Percentiles rank a stretch among this genome's conserved stretches.
Conservation (phyloP, 2,888 invertebrate species). For the Tuberolachnus salignus region DNA sequence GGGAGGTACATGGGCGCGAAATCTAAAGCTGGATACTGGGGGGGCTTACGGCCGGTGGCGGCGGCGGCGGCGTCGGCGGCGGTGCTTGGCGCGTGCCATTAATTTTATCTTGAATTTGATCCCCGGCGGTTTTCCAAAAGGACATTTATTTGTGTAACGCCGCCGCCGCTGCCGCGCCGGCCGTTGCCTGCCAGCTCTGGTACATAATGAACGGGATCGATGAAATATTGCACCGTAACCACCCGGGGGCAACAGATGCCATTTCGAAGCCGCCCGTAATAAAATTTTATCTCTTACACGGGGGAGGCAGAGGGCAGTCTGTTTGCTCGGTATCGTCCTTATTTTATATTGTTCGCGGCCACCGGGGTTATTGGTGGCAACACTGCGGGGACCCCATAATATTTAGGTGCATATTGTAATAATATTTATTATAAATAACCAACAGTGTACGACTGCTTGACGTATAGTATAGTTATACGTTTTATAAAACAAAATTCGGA, state of each 20-base stretch:
- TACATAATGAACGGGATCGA: slow-evolving; percentile 36
- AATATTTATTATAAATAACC: background rate
- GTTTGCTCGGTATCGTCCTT: slow-evolving; percentile 7
- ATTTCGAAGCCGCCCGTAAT: slow-evolving; percentile 50
- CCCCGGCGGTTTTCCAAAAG: slow-evolving; percentile 55
- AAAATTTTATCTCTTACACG: slow-evolving; percentile 48
- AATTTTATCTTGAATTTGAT: slow-evolving; percentile 56
- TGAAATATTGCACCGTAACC: slow-evolving; percentile 53
- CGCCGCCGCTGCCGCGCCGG: background rate
- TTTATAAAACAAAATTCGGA: too few species aligned
- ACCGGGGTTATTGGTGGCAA: slow-evolving; percentile 13
- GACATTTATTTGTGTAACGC: slow-evolving; percentile 49
- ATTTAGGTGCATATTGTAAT: background rate
- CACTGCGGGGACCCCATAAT: background rate
- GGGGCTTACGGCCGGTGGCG: slow-evolving; percentile 22
- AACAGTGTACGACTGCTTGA: too few species aligned
- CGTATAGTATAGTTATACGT: too few species aligned
- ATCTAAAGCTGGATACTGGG: slow-evolving; percentile 45
- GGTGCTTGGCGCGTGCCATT: slow-evolving; percentile 22
- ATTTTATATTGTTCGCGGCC: slow-evolving; percentile 19
- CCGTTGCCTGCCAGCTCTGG: too few species aligned
- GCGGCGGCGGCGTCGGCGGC: background rate
- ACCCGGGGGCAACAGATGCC: slow-evolving; percentile 53
- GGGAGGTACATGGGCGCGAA: background rate
- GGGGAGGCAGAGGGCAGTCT: background rate